These are phyloP conservation scores for Heterocephalus glaber DNA, from an alignment of 2,113 vertebrate genomes.

Conservation along the genomic window DNA sequence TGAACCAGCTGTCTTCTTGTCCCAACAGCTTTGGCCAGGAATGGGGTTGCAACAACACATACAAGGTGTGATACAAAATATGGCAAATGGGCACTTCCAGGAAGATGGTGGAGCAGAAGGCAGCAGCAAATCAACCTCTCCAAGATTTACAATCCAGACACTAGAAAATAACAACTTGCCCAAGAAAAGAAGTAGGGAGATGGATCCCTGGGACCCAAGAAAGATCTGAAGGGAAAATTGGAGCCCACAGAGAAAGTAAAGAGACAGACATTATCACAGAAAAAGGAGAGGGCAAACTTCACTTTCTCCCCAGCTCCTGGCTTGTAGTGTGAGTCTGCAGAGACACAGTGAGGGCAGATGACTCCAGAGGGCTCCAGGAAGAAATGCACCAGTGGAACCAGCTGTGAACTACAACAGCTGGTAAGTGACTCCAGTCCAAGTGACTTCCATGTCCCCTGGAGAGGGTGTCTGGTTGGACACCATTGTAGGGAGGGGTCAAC, in stretches of 20 bases:
- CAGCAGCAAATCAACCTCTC: not conserved
- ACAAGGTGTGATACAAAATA: not conserved
- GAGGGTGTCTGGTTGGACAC: not conserved
- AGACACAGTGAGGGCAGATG: not conserved
- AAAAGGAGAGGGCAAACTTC: not conserved
- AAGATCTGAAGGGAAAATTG: not conserved
- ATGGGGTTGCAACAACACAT: too few species aligned
- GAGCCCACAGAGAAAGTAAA: not conserved
- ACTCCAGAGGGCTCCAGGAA: not conserved
- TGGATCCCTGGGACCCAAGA: not conserved
- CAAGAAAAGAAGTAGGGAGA: not conserved
- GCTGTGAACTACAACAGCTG: not conserved
- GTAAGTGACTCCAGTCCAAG: not conserved
- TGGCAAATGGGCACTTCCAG: not conserved
- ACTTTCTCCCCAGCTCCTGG: not conserved
- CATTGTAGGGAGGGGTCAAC: not conserved
- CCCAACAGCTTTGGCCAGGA: not conserved
- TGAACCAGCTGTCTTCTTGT: too few species aligned
- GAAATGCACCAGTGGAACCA: not conserved
- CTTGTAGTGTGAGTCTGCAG: not conserved
- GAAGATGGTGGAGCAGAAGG: not conserved
- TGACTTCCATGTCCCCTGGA: not conserved
- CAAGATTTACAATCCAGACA: not conserved
- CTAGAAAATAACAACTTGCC: not conserved
- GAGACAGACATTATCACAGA: not conserved